Evolutionary conservation across 2,797 vertebrate species (phyloP), one percentile per base, ranked within the genome.

Genomic region (Arrhamphus sclerolepis): DNA sequence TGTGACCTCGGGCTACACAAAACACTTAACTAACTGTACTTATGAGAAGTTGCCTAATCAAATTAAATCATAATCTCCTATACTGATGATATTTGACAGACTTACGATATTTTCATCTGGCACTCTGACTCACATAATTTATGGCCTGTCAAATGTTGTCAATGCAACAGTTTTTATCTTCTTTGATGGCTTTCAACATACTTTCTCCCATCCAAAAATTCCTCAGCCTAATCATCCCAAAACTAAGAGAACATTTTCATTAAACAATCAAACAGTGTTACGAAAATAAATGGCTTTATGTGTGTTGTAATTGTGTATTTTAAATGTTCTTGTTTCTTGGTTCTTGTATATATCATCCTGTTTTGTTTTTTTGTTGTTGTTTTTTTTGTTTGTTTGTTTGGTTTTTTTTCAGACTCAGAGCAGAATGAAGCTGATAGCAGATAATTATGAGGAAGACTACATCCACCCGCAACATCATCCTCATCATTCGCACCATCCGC

Each of bases 401-500:
- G 49, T 46, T 46, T 47, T 56, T 67, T 66, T 48, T 40, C 78
- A 99, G 97, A 98, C 95, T 19, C 97, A 99, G 72, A 98, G 94
- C 80, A 93, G 97, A 80, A 98, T 98, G 96, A 98, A 98, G 84
- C 83, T 98, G 79, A 95, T 97, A 84, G 92, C 96, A 0, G 97
- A 98, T 84, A 96, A 92, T 88, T 96, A 97, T 0, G 96, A 97
- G 19, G 96, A 98, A 50, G 96, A 95, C 20, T 88, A 96, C 78
- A 92, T 94, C 62, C 94, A 95, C 62, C 92, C 94, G 20, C 91
- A 89, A 39, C 88, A 89, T 67, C 86, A 90, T 49, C 81, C 83
- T 57, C 95, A 95, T 11, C 95, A 96, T 75, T 92, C 93, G 70
- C 95, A 87, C 72, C 87, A 86, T 53, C 34, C 93, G 55, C 95